Evolutionary conservation across 2,797 vertebrate genomes (phyloP).

Genomic region (Nyctibius grandis): DNA sequence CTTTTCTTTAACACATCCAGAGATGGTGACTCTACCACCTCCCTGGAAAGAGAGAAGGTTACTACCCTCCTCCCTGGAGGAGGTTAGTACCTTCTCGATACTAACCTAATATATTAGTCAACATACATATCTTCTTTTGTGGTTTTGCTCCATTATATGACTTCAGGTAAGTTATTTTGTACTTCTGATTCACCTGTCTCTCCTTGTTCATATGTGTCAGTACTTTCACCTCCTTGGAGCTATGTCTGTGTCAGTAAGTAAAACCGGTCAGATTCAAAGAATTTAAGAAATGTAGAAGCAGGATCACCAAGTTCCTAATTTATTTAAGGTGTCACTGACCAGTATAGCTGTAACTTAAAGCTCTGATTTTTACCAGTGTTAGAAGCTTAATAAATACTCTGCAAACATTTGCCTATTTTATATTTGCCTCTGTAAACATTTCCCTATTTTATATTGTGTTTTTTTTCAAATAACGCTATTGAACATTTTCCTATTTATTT

Average conservation of each 20-base stretch:
- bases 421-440: not conserved
- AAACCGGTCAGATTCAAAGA: not conserved
- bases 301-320: not conserved
- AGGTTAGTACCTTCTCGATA: no score
- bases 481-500: not conserved
- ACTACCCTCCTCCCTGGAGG: no score
- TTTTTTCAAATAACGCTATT: not conserved
- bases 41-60: no score
- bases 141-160: not conserved
- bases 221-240: not conserved
- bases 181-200: not conserved
- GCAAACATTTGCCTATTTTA: not conserved
- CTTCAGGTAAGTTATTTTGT: not conserved
- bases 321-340: not conserved
- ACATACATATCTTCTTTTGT: not conserved
- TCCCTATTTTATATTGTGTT: not conserved
- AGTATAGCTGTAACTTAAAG: not conserved
- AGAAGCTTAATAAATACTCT: not conserved
- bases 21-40: no score
- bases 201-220: not conserved
- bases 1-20: no score
- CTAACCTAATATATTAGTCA: not conserved
- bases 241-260: not conserved
- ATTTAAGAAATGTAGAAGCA: not conserved
- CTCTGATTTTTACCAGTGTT: not conserved